Evolutionary conservation across 64 coral and sea anemone genomes (phyloP), one percentile per base, ranked within the genome.

Genomic region (Acropora yongei): DNA sequence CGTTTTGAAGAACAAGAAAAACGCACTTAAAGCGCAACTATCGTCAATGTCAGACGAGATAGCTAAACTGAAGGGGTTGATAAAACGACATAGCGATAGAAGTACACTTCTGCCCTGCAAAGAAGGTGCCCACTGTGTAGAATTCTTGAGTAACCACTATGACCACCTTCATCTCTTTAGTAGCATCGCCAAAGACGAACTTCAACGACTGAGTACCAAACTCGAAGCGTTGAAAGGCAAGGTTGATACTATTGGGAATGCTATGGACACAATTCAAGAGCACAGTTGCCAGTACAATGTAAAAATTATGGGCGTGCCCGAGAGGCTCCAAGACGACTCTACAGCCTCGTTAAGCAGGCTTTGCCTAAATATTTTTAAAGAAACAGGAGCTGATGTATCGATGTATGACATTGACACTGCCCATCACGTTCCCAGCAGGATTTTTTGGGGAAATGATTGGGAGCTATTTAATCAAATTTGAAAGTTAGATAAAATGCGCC

Each of bases 251-350:
- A 61, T 83, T 49, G 50, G 46, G 12, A 83, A 83, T 39, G 80
- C 80, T 14, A 83, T 83, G 1, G 80, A 83, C 13, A 53, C 19
- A 83, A 19, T 83, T 49, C 80, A 83, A 58, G 49, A 61, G 39
- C 63, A 83, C 18, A 83, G 80, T 20, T 83, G 20, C 41, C 80
- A 83, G 20, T 83, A 83, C 80, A 83, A 83, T 39, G n/a, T 83
- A 30, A 18, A 83, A 63, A 84, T 84, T 17, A 3, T 82, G 44
- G 79, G 49, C 12, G 41, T 84, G 30, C 80, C 80, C 6, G 80
- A 84, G 41, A 19, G 49, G 30, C 16, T 57, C 7, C 49, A 50
- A 57, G 49, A 60, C 39, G 79, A 82, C 11, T 55, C 79, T 18
- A 60, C 79, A 47, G 44, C 49, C 43, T 47, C 79, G 49, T 58